Conservation (phyloP, 2,888 invertebrate genomes). For the Scaptomyza cyrtandrae region DNA sequence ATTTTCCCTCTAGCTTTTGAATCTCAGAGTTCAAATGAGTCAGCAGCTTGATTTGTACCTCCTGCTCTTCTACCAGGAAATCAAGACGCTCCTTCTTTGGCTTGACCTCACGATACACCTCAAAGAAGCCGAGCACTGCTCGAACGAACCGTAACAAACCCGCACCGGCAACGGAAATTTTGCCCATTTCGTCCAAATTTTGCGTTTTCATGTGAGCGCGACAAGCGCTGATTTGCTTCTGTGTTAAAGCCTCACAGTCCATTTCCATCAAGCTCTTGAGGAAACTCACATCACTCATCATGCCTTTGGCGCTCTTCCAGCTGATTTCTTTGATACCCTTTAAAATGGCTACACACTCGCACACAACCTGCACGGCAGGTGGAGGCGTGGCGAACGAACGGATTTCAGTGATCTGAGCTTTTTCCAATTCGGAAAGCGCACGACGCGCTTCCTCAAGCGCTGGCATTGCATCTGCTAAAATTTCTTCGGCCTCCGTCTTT, state of each 20-base stretch:
- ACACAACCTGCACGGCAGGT: conserved; percentile 94
- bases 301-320: conserved; percentile 95
- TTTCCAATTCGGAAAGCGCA: conserved; percentile 93
- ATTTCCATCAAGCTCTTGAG: conserved; percentile 92
- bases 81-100: conserved; percentile 94
- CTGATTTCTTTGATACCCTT: conserved; percentile 92
- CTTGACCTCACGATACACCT: conserved; percentile 93
- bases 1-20: conserved; percentile 88
- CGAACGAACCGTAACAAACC: conserved; percentile 93
- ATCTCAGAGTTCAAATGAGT: conserved; percentile 92
- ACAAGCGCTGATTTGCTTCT: conserved; percentile 89
- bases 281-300: conserved; percentile 97
- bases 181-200: conserved; percentile 92
- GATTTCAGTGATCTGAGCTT: conserved; percentile 96
- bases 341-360: conserved; percentile 95
- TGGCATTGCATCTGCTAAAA: conserved; percentile 92
- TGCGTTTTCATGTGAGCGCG: conserved; percentile 90
- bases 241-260: conserved; percentile 92
- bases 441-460: conserved; percentile 92
- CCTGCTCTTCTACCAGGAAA: conserved; percentile 90
- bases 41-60: conserved; percentile 86
- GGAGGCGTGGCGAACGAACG: conserved; percentile 96
- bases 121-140: conserved; percentile 95
- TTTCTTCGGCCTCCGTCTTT: conserved; percentile 93
- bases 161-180: conserved; percentile 93